These are phyloP conservation scores for Gambusia yucatana DNA, from an alignment of 2,797 vertebrate genomes.

Conservation along the genomic window DNA sequence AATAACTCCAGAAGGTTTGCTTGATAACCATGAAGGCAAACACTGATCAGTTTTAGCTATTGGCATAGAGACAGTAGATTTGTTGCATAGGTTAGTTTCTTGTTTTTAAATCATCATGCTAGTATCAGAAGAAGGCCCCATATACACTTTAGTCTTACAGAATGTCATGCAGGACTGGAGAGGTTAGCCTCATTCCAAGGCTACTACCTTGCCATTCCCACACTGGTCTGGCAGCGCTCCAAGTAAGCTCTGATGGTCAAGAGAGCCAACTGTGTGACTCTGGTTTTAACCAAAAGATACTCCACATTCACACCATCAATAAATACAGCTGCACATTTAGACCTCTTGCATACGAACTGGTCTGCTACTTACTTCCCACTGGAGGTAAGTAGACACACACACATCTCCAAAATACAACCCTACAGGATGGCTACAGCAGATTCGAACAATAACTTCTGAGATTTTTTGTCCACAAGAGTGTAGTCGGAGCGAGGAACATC, in stretches of 20 bases:
- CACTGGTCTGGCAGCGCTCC: not conserved
- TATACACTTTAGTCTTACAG: not conserved
- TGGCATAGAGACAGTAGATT: not conserved
- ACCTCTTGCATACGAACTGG: not conserved
- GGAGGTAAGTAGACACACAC: no score
- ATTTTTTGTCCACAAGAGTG: not conserved
- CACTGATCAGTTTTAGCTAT: constrained; percentile 5
- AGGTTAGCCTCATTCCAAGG: not conserved
- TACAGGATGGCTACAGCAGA: no score
- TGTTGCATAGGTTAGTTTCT: not conserved
- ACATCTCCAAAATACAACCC: no score
- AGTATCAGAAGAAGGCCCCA: not conserved
- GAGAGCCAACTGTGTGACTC: no score
- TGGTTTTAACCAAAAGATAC: no score
- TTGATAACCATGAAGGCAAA: not conserved
- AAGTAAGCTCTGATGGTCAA: not conserved
- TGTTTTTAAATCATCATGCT: not conserved
- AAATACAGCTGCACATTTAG: not conserved
- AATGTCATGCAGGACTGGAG: not conserved
- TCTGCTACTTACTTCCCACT: not conserved
- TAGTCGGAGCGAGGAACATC: not conserved
- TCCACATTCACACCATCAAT: not conserved
- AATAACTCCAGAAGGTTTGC: constrained; percentile 8
- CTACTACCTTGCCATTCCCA: not conserved
- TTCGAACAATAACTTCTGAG: not conserved